Base-by-base conservation (phyloP, 2,888 invertebrate genomes). In the Chrysolina haemoptera region DNA sequence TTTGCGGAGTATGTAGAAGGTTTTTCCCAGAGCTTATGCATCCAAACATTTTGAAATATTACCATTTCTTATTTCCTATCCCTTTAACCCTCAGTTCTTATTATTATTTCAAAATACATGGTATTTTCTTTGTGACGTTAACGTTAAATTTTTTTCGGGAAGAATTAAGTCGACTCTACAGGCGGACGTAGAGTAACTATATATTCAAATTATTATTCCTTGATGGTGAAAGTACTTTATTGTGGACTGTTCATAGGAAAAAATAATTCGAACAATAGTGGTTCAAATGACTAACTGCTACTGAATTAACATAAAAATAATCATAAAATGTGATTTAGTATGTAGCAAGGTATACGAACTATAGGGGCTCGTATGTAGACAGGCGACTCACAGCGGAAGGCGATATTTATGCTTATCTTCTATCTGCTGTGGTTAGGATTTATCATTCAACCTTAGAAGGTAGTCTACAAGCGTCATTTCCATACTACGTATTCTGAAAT, bases 401-500 rank as follows among this genome's bases (percentile, higher is more conserved):
- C 22, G 59, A 59, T 35, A 35, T 35, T 59, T 59, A 59, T 59
- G 59, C 59, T 59, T 59, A 59, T 59, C 59, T 59, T 8, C n/a
- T 35, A 59, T 59, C 59, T 16, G 18, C 27, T 8, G 59, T 59
- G 59, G 35, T 59, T 59, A 59, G 35, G 14, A 59, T 27, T 27
- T n/a, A 59, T 59, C 22, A 27, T 59, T 59, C n/a, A 59, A 35
- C 22, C 59, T 59, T 59, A 27, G 5, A 27, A 59, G 59, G 59
- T 59, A 59, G 59, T 22, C 22, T 35, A 2, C 16, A n/a, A 59
- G 16, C 59, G 59, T 59, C 59, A 59, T 59, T 59, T 59, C 9
- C 14, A 59, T 59, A 59, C 14, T 27, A 59, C 10, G n/a, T 35
- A 59, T 59, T 59, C 35, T 14, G 12, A n/a, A 27, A 59, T 35